These are phyloP conservation scores for Linnaemya vulpina DNA, from an alignment of 2,888 invertebrate species.

Conservation along the genomic window DNA sequence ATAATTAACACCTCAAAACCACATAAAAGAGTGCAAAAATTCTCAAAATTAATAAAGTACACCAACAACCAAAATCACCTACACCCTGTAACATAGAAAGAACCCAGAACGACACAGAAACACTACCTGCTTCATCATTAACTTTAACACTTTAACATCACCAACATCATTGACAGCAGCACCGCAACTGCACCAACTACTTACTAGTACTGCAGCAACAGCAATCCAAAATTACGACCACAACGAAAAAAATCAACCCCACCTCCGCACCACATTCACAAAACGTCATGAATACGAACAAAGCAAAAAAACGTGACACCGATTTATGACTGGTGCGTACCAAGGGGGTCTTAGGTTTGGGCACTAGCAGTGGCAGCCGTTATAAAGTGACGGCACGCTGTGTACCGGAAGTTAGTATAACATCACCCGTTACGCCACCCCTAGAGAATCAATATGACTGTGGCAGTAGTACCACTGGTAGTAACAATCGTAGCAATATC, in stretches of 20 bases:
- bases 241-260: conserved; percentile 65
- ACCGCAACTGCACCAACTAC: conserved; percentile 43
- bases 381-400: conserved; percentile 83
- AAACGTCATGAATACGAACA: conserved; percentile 79
- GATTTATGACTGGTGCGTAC: conserved; percentile 83
- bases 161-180: conserved; percentile 35
- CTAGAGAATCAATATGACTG: conserved; percentile 73
- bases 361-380: conserved; percentile 79
- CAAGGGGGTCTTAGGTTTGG: conserved; percentile 77
- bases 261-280: conserved; percentile 72
- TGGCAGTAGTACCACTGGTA: conserved; percentile 43
- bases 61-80: conserved; percentile 70
- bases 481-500: conserved; percentile 31
- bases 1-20: not conserved
- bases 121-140: conserved; percentile 17
- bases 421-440: conserved; percentile 77
- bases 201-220: conserved; percentile 38
- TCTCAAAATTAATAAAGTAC: conserved; percentile 73
- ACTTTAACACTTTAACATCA: conserved; percentile 44
- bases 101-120: conserved; percentile 29
- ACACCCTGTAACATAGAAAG: conserved; percentile 66
- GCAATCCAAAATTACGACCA: conserved; percentile 68
- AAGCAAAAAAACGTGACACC: conserved; percentile 82
- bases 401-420: conserved; percentile 82
- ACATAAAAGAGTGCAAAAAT: conserved; percentile 64